These are phyloP conservation scores for Carapus acus DNA, from an alignment of 2,797 vertebrate genomes.

Conservation along the genomic window DNA sequence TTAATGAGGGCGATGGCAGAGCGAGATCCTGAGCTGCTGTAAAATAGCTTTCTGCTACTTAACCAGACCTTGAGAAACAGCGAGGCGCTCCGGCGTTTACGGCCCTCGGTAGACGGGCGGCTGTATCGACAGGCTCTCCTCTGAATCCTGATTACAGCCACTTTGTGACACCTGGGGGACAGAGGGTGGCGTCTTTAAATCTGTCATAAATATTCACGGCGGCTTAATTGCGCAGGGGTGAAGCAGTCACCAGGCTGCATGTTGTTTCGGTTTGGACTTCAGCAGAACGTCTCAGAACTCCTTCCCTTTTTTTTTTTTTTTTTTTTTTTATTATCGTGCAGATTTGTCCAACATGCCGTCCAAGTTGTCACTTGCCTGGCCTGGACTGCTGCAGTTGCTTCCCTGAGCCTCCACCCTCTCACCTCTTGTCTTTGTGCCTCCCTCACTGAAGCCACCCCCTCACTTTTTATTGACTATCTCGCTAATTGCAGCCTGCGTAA, in stretches of 20 bases:
- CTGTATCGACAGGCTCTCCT: constrained; percentile 63
- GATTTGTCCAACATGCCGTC: constrained; percentile 10
- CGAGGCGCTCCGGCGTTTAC: constrained; percentile 58
- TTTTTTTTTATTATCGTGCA: no score
- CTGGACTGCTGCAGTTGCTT: constrained; percentile 24
- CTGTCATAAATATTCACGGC: constrained; percentile 77
- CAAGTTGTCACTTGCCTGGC: constrained; percentile 20
- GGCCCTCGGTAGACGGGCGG: constrained; percentile 58
- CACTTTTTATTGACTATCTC: constrained; percentile 80
- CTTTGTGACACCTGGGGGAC: constrained; percentile 76
- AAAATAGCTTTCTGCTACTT: constrained; percentile 29
- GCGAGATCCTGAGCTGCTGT: constrained; percentile 14
- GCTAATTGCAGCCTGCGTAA: constrained; percentile 79
- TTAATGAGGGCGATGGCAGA: constrained; percentile 10
- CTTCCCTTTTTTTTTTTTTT: no score
- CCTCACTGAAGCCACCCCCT: constrained; percentile 67
- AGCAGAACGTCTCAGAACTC: constrained; percentile 26
- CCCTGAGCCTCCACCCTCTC: constrained; percentile 38
- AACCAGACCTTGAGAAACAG: constrained; percentile 38
- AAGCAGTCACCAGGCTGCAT: constrained; percentile 50
- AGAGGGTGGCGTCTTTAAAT: constrained; percentile 64
- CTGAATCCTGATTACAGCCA: constrained; percentile 74
- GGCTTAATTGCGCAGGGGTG: constrained; percentile 72
- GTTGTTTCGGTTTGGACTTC: constrained; percentile 38
- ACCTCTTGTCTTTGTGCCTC: constrained; percentile 55